A percentile compares a stretch with the other conserved stretches of the same genome.
Evolutionary conservation across 2,888 invertebrate species (phyloP).

Genomic region (Tillus elongatus): DNA sequence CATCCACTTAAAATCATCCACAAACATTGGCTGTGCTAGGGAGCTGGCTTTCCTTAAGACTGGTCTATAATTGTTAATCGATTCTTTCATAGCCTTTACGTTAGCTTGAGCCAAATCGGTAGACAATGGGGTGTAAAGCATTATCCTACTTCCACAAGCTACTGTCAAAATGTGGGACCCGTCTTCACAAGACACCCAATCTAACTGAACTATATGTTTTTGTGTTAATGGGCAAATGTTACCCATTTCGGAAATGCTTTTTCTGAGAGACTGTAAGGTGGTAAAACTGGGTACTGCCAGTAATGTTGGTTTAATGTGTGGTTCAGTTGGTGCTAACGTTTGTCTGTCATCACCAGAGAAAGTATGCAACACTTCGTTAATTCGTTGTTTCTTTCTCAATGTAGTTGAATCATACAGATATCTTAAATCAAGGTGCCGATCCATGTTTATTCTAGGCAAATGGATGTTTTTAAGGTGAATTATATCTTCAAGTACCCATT

Average conservation of each 20-base stretch:
- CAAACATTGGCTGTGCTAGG: conserved; percentile 77
- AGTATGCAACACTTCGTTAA: conserved; percentile 74
- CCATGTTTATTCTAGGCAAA: conserved; percentile 70
- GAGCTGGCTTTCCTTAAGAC: conserved; percentile 86
- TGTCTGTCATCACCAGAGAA: conserved; percentile 69
- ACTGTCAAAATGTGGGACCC: conserved; percentile 97
- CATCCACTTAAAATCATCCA: conserved; percentile 96
- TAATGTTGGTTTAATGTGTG: conserved; percentile 43
- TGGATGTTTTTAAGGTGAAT: conserved; percentile 90
- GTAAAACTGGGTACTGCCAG: conserved; percentile 86
- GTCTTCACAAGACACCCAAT: conserved; percentile 99
- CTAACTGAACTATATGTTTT: conserved; percentile 88
- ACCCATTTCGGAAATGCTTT: conserved; percentile 84
- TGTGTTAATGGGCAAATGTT: conserved; percentile 85
- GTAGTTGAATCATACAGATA: conserved; percentile 72
- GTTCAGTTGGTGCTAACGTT: conserved; percentile 32
- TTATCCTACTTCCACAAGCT: conserved; percentile 86
- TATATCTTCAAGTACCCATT: conserved; percentile 92
- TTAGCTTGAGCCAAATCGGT: conserved; percentile 92
- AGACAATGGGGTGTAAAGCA: conserved; percentile 87
- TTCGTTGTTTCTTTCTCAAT: conserved; percentile 70
- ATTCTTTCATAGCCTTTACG: conserved; percentile 63
- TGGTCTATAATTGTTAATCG: conserved; percentile 72
- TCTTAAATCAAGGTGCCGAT: conserved; percentile 73
- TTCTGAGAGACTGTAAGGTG: conserved; percentile 75